A percentile compares a stretch with the other conserved stretches of the same genome.
Conservation (phyloP, 2,888 invertebrate species). For the Apamea epomidion region DNA sequence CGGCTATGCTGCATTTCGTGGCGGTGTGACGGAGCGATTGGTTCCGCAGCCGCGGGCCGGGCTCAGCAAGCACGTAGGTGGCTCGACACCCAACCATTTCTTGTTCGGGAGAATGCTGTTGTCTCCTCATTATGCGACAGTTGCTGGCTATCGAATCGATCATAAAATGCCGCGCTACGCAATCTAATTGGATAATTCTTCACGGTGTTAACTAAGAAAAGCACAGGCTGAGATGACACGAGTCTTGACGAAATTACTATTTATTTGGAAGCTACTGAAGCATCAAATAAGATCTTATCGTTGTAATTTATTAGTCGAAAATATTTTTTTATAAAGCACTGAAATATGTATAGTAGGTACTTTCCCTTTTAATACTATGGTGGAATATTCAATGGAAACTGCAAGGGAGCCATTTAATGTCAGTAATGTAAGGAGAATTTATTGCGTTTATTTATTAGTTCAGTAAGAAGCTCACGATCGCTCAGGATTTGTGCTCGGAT, state of each 20-base stretch:
- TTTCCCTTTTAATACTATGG: slow-evolving; percentile 39
- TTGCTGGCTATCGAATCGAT: slow-evolving; percentile 82
- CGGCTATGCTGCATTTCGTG: slow-evolving; percentile 83
- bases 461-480: slow-evolving; percentile 83
- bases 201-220: slow-evolving; percentile 80
- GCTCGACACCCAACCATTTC: slow-evolving; percentile 85
- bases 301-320: slow-evolving; percentile 41
- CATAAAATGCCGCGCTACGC: slow-evolving; percentile 82
- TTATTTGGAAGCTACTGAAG: slow-evolving; percentile 72
- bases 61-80: slow-evolving; percentile 84
- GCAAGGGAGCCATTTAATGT: slow-evolving; percentile 74
- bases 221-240: slow-evolving; percentile 78
- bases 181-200: slow-evolving; percentile 86
- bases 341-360: slow-evolving; percentile 34
- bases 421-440: slow-evolving; percentile 85
- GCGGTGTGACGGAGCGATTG: slow-evolving; percentile 87
- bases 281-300: slow-evolving; percentile 71
- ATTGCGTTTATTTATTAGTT: slow-evolving; percentile 87
- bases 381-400: slow-evolving; percentile 61
- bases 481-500: slow-evolving; percentile 82
- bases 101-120: slow-evolving; percentile 84
- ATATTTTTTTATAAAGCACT: slow-evolving; percentile 45
- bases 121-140: slow-evolving; percentile 86
- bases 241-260: slow-evolving; percentile 74
- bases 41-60: slow-evolving; percentile 82